Percentiles rank a stretch among this genome's conserved stretches.
phyloP scores from a whole-genome alignment of 2,113 vertebrate genomes.

The Lepus timidus region DNA sequence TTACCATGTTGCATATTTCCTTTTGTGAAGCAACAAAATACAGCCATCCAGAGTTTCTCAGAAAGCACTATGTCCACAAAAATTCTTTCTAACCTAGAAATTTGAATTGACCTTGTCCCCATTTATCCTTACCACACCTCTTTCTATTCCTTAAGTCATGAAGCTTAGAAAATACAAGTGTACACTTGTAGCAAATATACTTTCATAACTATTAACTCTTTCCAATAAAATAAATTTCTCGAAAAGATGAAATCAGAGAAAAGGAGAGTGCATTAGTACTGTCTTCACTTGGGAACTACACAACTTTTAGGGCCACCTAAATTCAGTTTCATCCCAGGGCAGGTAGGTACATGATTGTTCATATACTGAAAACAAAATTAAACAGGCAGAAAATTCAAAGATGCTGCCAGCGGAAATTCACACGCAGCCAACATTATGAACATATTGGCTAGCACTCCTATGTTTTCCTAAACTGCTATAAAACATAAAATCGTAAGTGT shows the following conservation, averaged over 20 bases:
- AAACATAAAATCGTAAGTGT: constrained; percentile 6
- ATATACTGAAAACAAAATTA: background rate
- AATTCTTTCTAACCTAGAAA: constrained; percentile 27
- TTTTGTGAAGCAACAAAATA: constrained; percentile 59
- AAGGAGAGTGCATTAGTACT: background rate
- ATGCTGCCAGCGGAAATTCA: constrained; percentile 41
- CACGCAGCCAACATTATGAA: constrained; percentile 2
- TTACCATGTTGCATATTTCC: constrained; percentile 8
- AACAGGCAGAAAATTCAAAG: constrained; percentile 24
- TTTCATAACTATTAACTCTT: background rate
- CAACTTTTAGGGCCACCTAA: background rate
- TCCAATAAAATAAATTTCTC: constrained; percentile 45
- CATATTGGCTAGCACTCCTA: constrained; percentile 41
- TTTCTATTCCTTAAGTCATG: background rate
- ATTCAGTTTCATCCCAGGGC: constrained; percentile 6
- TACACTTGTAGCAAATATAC: background rate
- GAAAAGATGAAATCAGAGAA: constrained; percentile 49
- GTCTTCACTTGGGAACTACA: background rate
- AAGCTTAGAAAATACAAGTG: constrained; percentile 40
- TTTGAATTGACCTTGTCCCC: constrained; percentile 46
- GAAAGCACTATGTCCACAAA: constrained; percentile 27
- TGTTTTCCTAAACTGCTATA: constrained; percentile 50
- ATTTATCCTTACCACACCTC: background rate
- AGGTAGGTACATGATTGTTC: background rate
- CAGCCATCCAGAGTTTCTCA: constrained; percentile 26